Percentiles rank a stretch among this genome's conserved stretches.
Conservation (phyloP, 2,888 invertebrate species). For the Hyposoter dolosus region DNA sequence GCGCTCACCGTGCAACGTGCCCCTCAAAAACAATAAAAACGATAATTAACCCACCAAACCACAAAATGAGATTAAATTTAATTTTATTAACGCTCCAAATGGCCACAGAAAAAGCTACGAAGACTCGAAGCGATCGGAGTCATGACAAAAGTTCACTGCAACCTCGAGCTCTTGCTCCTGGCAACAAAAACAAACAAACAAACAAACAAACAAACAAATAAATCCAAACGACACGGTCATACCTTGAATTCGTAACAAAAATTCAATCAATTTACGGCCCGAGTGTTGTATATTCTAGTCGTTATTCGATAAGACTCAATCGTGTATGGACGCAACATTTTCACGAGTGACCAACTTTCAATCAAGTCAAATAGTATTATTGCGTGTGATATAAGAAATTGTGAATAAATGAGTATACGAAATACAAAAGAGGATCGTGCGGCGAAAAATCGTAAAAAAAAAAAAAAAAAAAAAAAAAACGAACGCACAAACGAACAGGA, state of each 20-base stretch:
- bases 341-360: constrained; percentile 9
- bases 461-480: neutral
- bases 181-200: neutral
- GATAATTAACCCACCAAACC: neutral
- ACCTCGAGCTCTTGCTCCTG: neutral
- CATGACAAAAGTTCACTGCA: neutral
- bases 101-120: neutral
- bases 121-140: neutral
- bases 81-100: neutral
- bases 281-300: constrained; percentile 66
- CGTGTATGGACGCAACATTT: constrained; percentile 3
- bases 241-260: neutral
- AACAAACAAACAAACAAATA: neutral
- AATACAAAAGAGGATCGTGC: constrained; percentile 1
- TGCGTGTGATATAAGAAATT: constrained; percentile 6
- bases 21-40: neutral
- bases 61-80: neutral
- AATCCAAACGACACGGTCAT: constrained; percentile 2
- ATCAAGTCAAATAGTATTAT: constrained; percentile 1
- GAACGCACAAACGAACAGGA: neutral
- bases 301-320: constrained; percentile 59
- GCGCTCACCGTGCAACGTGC: constrained; percentile 39
- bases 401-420: neutral
- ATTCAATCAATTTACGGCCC: constrained; percentile 4
- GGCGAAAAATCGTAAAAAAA: constrained; percentile 2